Conservation (phyloP, 2,797 vertebrate species). For the Pogoniulus pusillus region DNA sequence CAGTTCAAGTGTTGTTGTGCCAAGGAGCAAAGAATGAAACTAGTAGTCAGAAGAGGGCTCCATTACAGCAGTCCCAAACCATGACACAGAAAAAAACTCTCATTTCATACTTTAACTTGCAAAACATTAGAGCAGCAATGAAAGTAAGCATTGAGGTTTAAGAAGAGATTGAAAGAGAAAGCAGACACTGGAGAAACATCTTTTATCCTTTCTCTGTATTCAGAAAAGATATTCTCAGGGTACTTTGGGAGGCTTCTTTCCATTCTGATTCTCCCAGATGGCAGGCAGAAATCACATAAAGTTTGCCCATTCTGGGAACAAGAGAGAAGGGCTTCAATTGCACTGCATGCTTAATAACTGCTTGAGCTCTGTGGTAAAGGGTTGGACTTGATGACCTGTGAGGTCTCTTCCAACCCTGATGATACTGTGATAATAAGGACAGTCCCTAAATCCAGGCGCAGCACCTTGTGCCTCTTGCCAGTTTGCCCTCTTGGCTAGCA, state of each 20-base stretch:
- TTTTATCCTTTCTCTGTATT: not conserved
- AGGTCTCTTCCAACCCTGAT: too few relatives aligned
- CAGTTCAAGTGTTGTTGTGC: not conserved
- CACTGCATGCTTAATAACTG: not conserved
- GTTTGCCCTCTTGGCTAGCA: not conserved
- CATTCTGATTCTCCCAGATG: not conserved
- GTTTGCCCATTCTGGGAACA: not conserved
- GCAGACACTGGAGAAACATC: not conserved
- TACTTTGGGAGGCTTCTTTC: not conserved
- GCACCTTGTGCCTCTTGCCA: not conserved
- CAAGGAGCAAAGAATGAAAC: conserved; percentile 30
- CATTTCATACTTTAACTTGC: not conserved
- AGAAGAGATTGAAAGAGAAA: not conserved
- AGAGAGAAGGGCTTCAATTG: not conserved
- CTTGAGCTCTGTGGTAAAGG: too few relatives aligned
- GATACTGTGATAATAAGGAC: not conserved
- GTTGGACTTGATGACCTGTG: too few relatives aligned
- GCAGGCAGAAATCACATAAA: not conserved
- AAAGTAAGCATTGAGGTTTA: not conserved
- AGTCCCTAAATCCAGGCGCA: not conserved
- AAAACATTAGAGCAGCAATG: not conserved
- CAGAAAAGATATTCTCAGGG: not conserved
- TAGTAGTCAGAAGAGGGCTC: conserved; percentile 13
- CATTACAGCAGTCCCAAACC: not conserved
- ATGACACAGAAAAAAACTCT: not conserved